Conservation (phyloP, 2,797 vertebrate genomes). For the Falco rusticolus region DNA sequence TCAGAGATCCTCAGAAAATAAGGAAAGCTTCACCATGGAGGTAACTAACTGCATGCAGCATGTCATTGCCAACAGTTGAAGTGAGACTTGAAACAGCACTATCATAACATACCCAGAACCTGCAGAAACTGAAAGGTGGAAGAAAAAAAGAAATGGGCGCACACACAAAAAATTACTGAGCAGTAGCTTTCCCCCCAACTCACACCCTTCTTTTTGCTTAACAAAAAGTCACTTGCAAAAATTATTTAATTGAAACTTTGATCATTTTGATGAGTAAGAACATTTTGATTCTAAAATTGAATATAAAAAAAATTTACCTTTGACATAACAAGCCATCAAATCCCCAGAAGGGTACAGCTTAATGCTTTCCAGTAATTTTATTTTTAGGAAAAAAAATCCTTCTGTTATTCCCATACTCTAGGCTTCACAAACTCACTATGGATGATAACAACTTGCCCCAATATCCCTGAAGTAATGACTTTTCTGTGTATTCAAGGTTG, state of each 20-base stretch:
- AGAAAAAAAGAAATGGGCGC: accelerated
- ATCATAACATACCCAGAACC: neutral
- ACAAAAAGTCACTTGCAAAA: neutral
- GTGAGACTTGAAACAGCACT: neutral
- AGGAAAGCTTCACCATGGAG: neutral
- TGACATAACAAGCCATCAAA: neutral
- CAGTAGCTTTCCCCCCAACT: accelerated
- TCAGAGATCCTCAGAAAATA: neutral
- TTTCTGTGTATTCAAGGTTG: neutral
- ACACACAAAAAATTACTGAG: neutral
- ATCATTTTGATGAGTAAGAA: neutral
- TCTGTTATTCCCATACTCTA: neutral
- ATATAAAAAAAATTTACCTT: neutral
- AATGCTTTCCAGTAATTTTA: neutral
- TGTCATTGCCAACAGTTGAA: accelerated
- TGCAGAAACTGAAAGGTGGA: neutral
- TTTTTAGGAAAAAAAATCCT: neutral
- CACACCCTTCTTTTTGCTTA: neutral
- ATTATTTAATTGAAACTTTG: neutral
- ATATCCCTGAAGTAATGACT: neutral
- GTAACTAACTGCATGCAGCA: neutral
- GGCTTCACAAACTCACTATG: neutral
- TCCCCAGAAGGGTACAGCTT: neutral
- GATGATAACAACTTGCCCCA: neutral
- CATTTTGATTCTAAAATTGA: neutral